Percentiles rank a stretch among this genome's conserved stretches.
phyloP scores from a whole-genome alignment of 2,113 vertebrate genomes.

The Aramus guarauna region DNA sequence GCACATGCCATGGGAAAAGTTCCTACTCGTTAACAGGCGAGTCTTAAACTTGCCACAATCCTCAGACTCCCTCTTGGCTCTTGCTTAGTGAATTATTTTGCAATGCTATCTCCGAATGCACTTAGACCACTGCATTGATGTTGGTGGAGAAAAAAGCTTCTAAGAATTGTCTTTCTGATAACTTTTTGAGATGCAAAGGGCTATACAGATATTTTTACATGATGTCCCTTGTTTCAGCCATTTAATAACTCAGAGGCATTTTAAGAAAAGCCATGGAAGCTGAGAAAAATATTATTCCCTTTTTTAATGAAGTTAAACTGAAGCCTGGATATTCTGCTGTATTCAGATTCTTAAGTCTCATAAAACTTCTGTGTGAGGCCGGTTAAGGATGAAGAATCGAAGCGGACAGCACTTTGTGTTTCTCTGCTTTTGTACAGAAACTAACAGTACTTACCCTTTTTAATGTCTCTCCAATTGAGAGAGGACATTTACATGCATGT shows the following conservation, averaged over 20 bases:
- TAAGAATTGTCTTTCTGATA: not conserved
- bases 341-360: not conserved
- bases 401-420: not conserved
- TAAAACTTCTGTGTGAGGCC: not conserved
- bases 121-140: not conserved
- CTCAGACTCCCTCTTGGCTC: not conserved
- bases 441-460: not conserved
- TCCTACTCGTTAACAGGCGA: not conserved
- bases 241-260: not conserved
- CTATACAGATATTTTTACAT: not conserved
- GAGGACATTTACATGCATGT: not conserved
- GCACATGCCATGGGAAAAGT: not conserved
- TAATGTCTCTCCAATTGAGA: too few species aligned
- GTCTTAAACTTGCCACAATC: not conserved
- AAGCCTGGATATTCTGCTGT: not conserved
- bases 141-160: not conserved
- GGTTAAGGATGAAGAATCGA: not conserved
- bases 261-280: rapidly evolving
- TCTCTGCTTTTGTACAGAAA: not conserved
- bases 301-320: not conserved
- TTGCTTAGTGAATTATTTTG: not conserved
- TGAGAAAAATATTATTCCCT: not conserved
- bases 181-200: not conserved
- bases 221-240: rapidly evolving
- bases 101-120: not conserved